Evolutionary conservation across 2,888 invertebrate genomes (phyloP).

Genomic region (Lasioglossum lativentre): DNA sequence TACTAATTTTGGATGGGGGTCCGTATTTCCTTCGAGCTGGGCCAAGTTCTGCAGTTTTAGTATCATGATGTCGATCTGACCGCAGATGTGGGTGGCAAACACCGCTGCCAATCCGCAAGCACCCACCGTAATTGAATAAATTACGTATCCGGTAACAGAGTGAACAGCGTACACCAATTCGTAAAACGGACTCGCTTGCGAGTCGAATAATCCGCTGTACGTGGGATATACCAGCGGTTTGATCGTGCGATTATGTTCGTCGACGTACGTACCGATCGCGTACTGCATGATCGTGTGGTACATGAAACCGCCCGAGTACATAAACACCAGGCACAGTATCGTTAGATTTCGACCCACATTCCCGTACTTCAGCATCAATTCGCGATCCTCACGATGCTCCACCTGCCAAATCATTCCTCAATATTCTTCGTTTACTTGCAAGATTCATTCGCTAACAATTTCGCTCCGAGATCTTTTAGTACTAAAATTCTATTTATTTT

Average conservation of each 20-base stretch:
- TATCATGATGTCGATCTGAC: slow-evolving; percentile 64
- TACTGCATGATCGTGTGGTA: slow-evolving; percentile 58
- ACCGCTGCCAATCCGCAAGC: slow-evolving; percentile 66
- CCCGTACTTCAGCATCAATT: slow-evolving; percentile 71
- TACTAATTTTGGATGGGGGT: slow-evolving; percentile 38
- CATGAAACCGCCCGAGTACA: slow-evolving; percentile 60
- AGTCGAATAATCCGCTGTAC: slow-evolving; percentile 66
- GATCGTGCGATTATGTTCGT: slow-evolving; percentile 62
- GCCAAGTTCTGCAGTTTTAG: slow-evolving; percentile 29
- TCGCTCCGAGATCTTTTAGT: too few relatives aligned
- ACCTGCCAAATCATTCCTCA: slow-evolving; percentile 51
- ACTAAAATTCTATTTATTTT: too few relatives aligned
- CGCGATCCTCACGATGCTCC: slow-evolving; percentile 48
- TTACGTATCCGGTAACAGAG: slow-evolving; percentile 68
- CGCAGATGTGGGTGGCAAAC: slow-evolving; percentile 69
- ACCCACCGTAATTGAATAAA: slow-evolving; percentile 67
- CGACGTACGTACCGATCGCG: slow-evolving; percentile 13
- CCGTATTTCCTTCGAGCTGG: not conserved
- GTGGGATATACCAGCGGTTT: slow-evolving; percentile 69
- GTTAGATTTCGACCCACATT: slow-evolving; percentile 70
- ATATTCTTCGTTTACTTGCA: too few relatives aligned
- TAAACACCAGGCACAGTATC: slow-evolving; percentile 51
- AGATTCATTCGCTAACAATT: too few relatives aligned
- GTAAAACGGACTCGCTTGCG: slow-evolving; percentile 69
- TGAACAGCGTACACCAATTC: slow-evolving; percentile 74